Conservation (phyloP, 2,888 invertebrate genomes). For the Stenodema calcarata region DNA sequence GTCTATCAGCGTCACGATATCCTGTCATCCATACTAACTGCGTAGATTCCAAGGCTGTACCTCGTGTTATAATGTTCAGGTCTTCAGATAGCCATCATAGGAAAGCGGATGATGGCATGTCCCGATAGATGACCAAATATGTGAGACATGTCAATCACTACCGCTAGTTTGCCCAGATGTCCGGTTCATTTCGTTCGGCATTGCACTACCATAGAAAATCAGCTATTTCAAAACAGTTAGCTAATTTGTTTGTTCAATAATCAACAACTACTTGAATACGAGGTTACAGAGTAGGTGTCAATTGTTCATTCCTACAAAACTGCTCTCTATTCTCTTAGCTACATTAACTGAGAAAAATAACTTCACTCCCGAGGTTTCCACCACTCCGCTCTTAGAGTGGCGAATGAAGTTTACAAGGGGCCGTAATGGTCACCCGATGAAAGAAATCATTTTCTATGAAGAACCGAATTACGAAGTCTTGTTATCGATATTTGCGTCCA, state of each 20-base stretch:
- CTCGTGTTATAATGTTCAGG: not conserved
- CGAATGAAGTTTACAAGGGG: not conserved
- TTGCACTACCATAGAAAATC: too few relatives aligned
- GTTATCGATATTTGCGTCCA: not conserved
- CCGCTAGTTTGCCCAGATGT: not conserved
- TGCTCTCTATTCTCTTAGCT: too few relatives aligned
- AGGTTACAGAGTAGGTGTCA: too few relatives aligned
- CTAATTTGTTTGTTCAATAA: too few relatives aligned
- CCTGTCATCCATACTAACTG: not conserved
- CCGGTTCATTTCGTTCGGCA: not conserved
- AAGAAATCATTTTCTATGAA: not conserved
- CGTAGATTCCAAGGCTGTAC: not conserved
- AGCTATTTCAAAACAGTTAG: too few relatives aligned
- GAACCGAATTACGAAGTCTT: not conserved
- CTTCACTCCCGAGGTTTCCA: too few relatives aligned
- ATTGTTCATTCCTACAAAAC: too few relatives aligned
- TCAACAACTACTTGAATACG: too few relatives aligned
- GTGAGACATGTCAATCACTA: not conserved
- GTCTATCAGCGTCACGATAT: not conserved
- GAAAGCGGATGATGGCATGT: not conserved
- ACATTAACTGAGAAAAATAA: too few relatives aligned
- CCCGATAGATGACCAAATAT: not conserved
- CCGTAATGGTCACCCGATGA: not conserved
- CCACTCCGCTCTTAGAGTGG: not conserved
- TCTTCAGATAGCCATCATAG: not conserved